Conservation (phyloP, 2,888 invertebrate species). For the Drosophila macrospina region DNA sequence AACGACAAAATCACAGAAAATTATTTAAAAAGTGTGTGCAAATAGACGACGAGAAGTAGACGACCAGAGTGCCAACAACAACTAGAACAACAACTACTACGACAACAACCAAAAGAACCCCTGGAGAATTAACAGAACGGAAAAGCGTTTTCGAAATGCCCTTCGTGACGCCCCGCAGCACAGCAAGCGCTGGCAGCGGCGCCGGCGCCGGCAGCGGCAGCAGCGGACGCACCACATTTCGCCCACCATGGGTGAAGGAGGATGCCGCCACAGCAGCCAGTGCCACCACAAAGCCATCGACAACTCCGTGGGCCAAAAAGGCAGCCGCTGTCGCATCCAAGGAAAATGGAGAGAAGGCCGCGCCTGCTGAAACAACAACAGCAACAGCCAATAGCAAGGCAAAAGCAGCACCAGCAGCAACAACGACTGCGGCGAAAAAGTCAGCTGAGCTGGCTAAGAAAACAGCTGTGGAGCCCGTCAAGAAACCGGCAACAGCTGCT, state of each 20-base stretch:
- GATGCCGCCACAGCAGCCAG: slow-evolving; percentile 84
- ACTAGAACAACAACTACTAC: slow-evolving; percentile 16
- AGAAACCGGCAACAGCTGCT: slow-evolving; percentile 41
- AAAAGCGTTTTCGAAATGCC: slow-evolving; percentile 79
- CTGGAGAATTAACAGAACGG: slow-evolving; percentile 66
- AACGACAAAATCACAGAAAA: slow-evolving; percentile 58
- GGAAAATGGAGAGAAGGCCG: slow-evolving; percentile 54
- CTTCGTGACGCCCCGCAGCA: slow-evolving; percentile 82
- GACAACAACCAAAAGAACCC: slow-evolving; percentile 29
- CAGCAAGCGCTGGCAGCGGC: slow-evolving; percentile 68
- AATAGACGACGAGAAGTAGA: slow-evolving; percentile 63
- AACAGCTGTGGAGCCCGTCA: slow-evolving; percentile 52
- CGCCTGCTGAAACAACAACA: slow-evolving; percentile 57
- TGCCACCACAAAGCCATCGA: slow-evolving; percentile 63
- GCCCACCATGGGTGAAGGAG: slow-evolving; percentile 90
- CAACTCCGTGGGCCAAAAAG: slow-evolving; percentile 68
- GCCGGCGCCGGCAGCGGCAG: slow-evolving; percentile 66
- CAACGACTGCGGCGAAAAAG: slow-evolving; percentile 53
- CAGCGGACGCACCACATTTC: slow-evolving; percentile 88
- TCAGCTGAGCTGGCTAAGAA: slow-evolving; percentile 60
- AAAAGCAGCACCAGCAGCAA: slow-evolving; percentile 9
- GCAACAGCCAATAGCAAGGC: slow-evolving; percentile 55
- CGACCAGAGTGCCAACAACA: slow-evolving; percentile 38
- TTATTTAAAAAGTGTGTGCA: slow-evolving; percentile 80
- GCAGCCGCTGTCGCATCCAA: slow-evolving; percentile 44